Evolutionary conservation across 2,113 vertebrate species (phyloP).

Genomic region (Turnix velox): DNA sequence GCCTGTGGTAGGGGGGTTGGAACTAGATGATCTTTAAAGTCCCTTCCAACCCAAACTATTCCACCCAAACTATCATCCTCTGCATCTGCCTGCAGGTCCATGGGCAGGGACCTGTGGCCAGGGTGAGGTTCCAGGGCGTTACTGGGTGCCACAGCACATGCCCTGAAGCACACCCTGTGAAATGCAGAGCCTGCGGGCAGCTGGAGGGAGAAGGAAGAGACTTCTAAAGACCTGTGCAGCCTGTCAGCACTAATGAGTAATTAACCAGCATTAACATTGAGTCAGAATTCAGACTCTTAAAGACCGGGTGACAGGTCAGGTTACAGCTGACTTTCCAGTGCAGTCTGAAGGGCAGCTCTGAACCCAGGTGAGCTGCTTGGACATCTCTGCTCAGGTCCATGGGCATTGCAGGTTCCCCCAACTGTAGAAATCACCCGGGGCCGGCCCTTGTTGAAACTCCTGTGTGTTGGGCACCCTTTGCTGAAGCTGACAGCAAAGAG

Average conservation of each 20-base stretch:
- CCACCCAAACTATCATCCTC: too few species aligned
- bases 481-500: accelerated
- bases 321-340: not conserved
- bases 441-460: not conserved
- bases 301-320: not conserved
- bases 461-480: accelerated
- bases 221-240: not conserved
- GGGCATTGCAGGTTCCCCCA: accelerated
- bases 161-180: not conserved
- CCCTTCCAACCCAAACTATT: too few species aligned
- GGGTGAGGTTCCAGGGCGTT: not conserved
- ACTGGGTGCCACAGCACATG: accelerated
- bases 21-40: too few species aligned
- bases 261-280: not conserved
- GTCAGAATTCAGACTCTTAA: not conserved
- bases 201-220: not conserved
- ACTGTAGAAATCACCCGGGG: not conserved
- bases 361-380: not conserved
- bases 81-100: not conserved
- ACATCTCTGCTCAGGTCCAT: not conserved
- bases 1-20: too few species aligned
- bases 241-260: not conserved
- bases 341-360: not conserved
- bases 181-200: not conserved
- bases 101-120: accelerated